Evolutionary conservation across 2,888 invertebrate genomes (phyloP).

Genomic region (Catocala sponsa): DNA sequence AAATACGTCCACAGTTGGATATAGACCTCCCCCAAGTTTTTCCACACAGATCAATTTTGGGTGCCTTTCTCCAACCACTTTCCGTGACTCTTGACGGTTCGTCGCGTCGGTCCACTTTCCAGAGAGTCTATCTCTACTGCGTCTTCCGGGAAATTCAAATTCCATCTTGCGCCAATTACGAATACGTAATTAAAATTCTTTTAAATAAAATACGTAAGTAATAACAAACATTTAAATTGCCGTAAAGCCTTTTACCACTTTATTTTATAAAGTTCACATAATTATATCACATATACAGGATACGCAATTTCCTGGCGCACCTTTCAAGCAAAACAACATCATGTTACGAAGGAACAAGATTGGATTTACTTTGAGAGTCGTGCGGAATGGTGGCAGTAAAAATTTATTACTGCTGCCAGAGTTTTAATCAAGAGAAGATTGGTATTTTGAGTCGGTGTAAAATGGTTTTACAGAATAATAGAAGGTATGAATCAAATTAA

Average conservation of each 20-base stretch:
- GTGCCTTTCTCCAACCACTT: no score
- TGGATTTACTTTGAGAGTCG: conserved; percentile 16
- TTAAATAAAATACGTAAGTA: no score
- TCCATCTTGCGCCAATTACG: no score
- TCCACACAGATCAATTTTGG: no score
- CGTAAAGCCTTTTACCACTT: not conserved
- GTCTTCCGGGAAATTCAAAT: no score
- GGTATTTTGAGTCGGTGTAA: conserved; percentile 19
- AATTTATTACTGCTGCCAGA: conserved; percentile 40
- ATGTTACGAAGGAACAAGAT: conserved; percentile 6
- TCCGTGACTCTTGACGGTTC: no score
- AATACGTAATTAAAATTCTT: no score
- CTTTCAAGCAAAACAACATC: conserved; percentile 12
- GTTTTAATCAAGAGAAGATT: conserved; percentile 47
- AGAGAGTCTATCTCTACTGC: no score
- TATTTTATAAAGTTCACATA: conserved; percentile 9
- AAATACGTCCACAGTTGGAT: no score
- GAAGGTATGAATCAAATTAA: conserved; percentile 17
- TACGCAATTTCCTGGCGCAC: conserved; percentile 23
- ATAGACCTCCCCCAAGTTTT: no score
- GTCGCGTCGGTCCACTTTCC: no score
- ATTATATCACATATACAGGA: conserved; percentile 5
- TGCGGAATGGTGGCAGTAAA: conserved; percentile 30
- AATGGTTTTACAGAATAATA: conserved; percentile 8
- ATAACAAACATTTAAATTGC: no score